phyloP scores from a whole-genome alignment of 2,113 vertebrate species.

The Python bivittatus region DNA sequence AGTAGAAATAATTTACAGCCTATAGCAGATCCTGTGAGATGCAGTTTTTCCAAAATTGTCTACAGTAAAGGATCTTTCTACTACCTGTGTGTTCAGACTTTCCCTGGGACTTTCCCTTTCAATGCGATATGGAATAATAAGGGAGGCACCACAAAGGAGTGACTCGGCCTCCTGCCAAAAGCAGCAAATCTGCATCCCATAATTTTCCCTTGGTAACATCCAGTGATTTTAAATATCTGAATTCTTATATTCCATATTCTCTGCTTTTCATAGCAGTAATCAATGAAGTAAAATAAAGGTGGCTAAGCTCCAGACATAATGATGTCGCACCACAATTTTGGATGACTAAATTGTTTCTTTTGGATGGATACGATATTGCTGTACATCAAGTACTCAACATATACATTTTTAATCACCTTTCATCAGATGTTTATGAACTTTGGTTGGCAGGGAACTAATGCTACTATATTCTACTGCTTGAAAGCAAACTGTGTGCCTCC shows the following conservation, averaged over 20 bases:
- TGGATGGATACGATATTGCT: not conserved
- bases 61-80: not conserved
- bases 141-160: not conserved
- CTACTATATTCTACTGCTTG: not conserved
- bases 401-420: not conserved
- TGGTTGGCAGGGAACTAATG: not conserved
- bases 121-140: not conserved
- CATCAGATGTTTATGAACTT: not conserved
- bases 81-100: not conserved
- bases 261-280: not conserved
- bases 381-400: not conserved
- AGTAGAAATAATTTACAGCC: constrained; percentile 8
- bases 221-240: not conserved
- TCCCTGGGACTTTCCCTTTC: constrained; percentile 6
- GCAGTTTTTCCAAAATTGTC: constrained; percentile 8
- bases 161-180: not conserved
- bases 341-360: not conserved
- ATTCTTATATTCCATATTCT: not conserved
- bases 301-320: not conserved
- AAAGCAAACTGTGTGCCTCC: not conserved
- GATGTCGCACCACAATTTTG: not conserved
- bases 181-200: not conserved
- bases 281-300: not conserved
- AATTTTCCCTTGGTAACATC: not conserved
- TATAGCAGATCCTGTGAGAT: constrained; percentile 12